Evolutionary conservation across 2,888 invertebrate species (phyloP), one percentile per base, ranked within the genome.

Genomic region (Druceiella hillmani): DNA sequence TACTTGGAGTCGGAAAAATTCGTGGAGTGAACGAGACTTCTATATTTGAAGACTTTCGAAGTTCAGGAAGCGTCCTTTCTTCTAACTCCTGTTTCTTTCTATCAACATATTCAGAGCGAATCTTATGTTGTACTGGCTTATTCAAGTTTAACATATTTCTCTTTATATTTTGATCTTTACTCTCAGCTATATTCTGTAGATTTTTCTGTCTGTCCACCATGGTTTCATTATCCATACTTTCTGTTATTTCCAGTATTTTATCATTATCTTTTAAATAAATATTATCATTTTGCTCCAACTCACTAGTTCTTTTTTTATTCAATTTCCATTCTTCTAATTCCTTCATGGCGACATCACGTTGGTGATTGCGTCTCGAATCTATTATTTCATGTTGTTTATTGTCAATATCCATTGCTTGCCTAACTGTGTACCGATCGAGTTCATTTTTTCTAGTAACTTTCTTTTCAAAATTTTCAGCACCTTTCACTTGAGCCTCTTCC

Each of bases 1-100:
- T 67, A 34, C 81, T 81, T 1, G 91, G 90, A 2, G 91, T 90
- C 1, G 87, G 83, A 56, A 92, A 88, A 13, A 74, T 74, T 37
- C 91, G 69, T 6, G 79, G 77, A 0, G 89, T 87, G 54, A 89
- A 88, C 17, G 65, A 74, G 6, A 89, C 76, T 46, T 75, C 68
- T 34, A 90, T 71, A 24, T 67, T 69, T 4, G 72, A 74, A 14
- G 61, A 56, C 49, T 72, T 62, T 49, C 89, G 72, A 7, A 79
- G 67, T 40, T 64, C 62, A 3, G 81, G 81, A 34, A 76, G 47
- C 11, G 68, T 60, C 38, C 67, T 62, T 24, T 59, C 61, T 2
- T 61, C 55, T 11, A 54, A 51, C 48, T 62, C 64, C 41, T 59
- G 48, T 46, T 57, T 63, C 47, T 66, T 67, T 51, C 55, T 61